A percentile compares a stretch with the other conserved stretches of the same genome.
Evolutionary conservation across 2,888 invertebrate genomes (phyloP).

Genomic region (Tipula vernalis): DNA sequence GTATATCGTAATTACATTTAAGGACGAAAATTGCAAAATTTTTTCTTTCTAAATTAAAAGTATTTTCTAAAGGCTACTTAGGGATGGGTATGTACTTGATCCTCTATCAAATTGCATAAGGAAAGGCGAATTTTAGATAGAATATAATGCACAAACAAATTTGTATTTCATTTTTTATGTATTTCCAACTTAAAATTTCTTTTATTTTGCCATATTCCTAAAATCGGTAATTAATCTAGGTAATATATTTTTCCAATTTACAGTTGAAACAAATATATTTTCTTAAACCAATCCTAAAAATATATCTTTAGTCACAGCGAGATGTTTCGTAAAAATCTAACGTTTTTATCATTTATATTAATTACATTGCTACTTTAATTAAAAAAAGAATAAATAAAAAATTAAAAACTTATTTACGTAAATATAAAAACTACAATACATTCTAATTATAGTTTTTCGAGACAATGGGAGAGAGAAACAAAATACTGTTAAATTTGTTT

Average conservation of each 20-base stretch:
- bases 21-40: too few relatives aligned
- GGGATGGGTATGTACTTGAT: too few relatives aligned
- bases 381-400: not conserved
- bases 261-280: too few relatives aligned
- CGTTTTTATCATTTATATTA: not conserved
- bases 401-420: not conserved
- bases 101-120: too few relatives aligned
- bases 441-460: not conserved
- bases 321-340: not conserved
- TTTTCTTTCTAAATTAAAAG: too few relatives aligned
- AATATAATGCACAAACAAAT: too few relatives aligned
- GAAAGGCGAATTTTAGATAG: too few relatives aligned
- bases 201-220: not conserved
- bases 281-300: not conserved
- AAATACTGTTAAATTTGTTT: not conserved
- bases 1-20: too few relatives aligned
- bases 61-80: too few relatives aligned
- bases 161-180: too few relatives aligned
- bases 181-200: not conserved
- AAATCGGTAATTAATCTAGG: not conserved
- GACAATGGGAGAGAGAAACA: not conserved
- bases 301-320: not conserved
- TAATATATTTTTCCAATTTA: not conserved
- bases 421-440: not conserved
- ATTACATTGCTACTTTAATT: not conserved